Percentiles rank a stretch among this genome's conserved stretches.
Conservation (phyloP, 2,797 vertebrate species). For the Peromyscus nudipes region DNA sequence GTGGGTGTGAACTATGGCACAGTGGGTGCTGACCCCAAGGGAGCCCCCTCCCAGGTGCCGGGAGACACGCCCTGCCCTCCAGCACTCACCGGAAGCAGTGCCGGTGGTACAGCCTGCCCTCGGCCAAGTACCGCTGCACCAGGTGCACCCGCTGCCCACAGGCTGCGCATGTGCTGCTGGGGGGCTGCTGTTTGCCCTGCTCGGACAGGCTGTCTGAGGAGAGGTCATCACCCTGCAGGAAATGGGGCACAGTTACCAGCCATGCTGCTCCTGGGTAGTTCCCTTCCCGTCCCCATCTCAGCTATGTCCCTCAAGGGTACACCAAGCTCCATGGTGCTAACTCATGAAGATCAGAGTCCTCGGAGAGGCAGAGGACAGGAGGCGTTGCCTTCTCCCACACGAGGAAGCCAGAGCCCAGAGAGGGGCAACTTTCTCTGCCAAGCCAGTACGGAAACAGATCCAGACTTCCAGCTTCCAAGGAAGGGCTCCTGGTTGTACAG, state of each 20-base stretch:
- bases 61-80: background rate
- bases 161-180: conserved; percentile 92
- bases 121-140: conserved; percentile 96
- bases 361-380: background rate
- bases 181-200: conserved; percentile 52
- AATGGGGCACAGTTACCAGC: background rate
- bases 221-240: conserved; percentile 38
- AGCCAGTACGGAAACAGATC: background rate
- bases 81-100: conserved; percentile 96
- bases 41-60: background rate
- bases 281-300: rapidly evolving
- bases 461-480: background rate
- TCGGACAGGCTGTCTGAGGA: conserved; percentile 42
- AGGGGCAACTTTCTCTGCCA: background rate
- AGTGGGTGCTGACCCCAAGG: background rate
- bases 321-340: rapidly evolving
- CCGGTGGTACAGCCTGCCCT: conserved; percentile 97
- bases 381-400: no score
- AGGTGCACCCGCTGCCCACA: conserved; percentile 97
- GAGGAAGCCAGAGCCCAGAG: background rate
- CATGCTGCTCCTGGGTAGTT: rapidly evolving
- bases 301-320: background rate
- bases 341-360: background rate
- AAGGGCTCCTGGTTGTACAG: background rate
- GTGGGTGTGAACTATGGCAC: no score